Evolutionary conservation across 2,888 invertebrate species (phyloP).

Genomic region (Chrysomela aeneicollis): DNA sequence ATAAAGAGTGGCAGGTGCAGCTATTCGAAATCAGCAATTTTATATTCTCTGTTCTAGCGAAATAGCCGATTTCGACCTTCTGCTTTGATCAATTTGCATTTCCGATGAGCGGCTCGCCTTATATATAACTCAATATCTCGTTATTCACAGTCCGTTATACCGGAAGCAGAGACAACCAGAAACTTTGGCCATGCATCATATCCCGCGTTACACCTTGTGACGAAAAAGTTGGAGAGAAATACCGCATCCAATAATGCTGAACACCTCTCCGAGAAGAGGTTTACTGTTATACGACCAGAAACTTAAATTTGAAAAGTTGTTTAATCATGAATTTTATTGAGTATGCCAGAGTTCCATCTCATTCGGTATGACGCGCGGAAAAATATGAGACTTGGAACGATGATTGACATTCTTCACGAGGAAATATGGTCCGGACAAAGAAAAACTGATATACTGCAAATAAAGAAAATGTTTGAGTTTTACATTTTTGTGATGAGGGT

Average conservation of each 20-base stretch:
- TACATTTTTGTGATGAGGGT: too few relatives aligned
- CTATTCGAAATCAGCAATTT: too few relatives aligned
- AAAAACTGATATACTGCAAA: too few relatives aligned
- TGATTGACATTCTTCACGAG: background rate
- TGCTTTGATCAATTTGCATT: background rate
- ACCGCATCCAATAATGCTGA: slow-evolving; percentile 28
- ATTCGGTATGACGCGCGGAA: background rate
- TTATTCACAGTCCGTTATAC: slow-evolving; percentile 1
- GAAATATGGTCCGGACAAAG: too few relatives aligned
- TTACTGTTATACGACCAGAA: slow-evolving; percentile 31
- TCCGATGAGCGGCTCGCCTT: background rate
- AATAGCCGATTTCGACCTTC: too few relatives aligned
- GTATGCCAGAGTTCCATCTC: slow-evolving; percentile 18
- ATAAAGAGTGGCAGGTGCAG: too few relatives aligned
- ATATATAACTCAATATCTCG: background rate
- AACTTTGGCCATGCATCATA: slow-evolving; percentile 2
- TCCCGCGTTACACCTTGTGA: background rate
- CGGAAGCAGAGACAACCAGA: background rate
- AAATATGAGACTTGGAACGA: background rate
- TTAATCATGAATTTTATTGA: slow-evolving; percentile 33
- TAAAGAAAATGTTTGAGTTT: too few relatives aligned
- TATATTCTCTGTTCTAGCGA: too few relatives aligned
- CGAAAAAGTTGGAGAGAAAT: slow-evolving; percentile 10
- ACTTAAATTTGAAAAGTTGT: slow-evolving; percentile 35
- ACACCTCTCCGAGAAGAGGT: slow-evolving; percentile 31